These are phyloP conservation scores for Catajapyx aquilonaris DNA, from an alignment of 1,140 invertebrate genomes.

Conservation along the genomic window DNA sequence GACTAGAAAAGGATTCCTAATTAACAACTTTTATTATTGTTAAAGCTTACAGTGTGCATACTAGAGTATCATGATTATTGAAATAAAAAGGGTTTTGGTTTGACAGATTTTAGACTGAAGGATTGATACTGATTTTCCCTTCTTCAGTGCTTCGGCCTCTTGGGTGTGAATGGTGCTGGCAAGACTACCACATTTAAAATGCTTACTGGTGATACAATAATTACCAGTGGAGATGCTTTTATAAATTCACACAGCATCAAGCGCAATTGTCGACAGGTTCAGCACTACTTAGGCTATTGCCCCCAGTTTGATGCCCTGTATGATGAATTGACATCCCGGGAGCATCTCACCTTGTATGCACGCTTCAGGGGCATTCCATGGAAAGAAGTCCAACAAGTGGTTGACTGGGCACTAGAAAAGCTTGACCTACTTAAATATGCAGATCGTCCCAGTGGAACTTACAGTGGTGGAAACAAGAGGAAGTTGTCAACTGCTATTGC, in stretches of 20 bases:
- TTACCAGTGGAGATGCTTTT: conserved; percentile 29
- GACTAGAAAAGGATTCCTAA: too few relatives aligned
- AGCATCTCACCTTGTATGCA: conserved; percentile 29
- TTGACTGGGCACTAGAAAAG: conserved; percentile 26
- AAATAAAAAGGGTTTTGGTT: too few relatives aligned
- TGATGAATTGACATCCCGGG: conserved; percentile 29
- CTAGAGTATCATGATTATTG: too few relatives aligned
- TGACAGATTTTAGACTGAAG: too few relatives aligned
- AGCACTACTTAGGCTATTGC: conserved; percentile 25
- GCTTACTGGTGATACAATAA: conserved; percentile 37
- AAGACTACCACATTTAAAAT: conserved; percentile 53
- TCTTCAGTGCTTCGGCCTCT: conserved; percentile 44
- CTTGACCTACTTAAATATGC: conserved; percentile 33
- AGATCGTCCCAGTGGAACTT: conserved; percentile 16
- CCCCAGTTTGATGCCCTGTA: conserved; percentile 34
- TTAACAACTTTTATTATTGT: too few relatives aligned
- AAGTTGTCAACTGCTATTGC: conserved; percentile 39
- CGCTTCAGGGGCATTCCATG: conserved; percentile 14
- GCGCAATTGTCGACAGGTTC: conserved; percentile 18
- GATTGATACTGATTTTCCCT: too few relatives aligned
- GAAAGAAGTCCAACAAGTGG: conserved; percentile 21
- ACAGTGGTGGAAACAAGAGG: conserved; percentile 35
- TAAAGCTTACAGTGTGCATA: too few relatives aligned
- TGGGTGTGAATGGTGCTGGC: conserved; percentile 50
- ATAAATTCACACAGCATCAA: conserved; percentile 24